Evolutionary conservation across 92 coral and sea anemone genomes (phyloP), one percentile per base, ranked within the genome.

Genomic region (Meandrina meandrites): DNA sequence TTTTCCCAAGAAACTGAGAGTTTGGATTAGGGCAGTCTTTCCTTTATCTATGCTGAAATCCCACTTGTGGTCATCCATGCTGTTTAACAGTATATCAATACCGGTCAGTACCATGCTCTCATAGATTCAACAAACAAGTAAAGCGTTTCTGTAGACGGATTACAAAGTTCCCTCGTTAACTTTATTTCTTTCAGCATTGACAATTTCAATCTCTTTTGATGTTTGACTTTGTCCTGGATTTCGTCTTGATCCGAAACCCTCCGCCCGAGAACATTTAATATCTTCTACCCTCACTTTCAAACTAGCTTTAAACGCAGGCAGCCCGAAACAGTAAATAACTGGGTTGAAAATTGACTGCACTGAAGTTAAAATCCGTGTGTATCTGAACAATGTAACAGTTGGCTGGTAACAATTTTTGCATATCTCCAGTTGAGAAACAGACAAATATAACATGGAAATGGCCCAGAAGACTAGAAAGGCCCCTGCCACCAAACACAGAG

Each of bases 401-500:
- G 54, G 54, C 35, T 58, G 50, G 47, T 60, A 42, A 18, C 83
- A 79, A 17, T 37, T 57, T 22, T 34, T 79, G 67, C 83, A 79
- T 13, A 66, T 66, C 18, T 54, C 58, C 42, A 30, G 32, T 24
- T 24, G 28, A n/a, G 53, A 56, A 21, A 60, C n/a, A 1, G 68
- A 80, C 2, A 80, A 1, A 35, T 21, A 58, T 58, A 58, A 47
- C 9, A 22, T 37, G 51, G 83, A 73, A 36, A 80, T 58, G 7
- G 18, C 83, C 83, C 73, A 80, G 21, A 47, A 34, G 72, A 80
- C 72, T 24, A 80, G 22, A 6, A 80, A 80, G 21, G 45, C 53
- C 21, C 83, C 83, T 8, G 73, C 31, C 10, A 80, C 72, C 73
- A 80, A 36, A 1, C 58, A 37, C 14, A 80, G 73, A 8, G 74